Evolutionary conservation across 1,140 invertebrate genomes (phyloP), one percentile per base, ranked within the genome.

Genomic region (Heliconius congener): DNA sequence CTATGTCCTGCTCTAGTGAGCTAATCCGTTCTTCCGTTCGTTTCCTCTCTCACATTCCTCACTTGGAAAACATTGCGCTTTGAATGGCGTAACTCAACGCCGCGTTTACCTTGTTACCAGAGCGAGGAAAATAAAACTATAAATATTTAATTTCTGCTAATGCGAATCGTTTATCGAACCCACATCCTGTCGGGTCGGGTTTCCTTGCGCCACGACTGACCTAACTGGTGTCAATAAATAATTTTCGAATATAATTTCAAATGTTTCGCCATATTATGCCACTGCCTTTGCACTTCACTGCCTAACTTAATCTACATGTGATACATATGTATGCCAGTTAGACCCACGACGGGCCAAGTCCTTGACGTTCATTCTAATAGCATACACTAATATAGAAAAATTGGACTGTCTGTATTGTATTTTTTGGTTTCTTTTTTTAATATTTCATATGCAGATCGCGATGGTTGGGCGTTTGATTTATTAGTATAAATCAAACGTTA

Each of bases 251-350:
- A 27, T 23, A 11, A 66, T 30, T 27, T 66, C n/a, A 27, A 27
- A 66, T 66, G 13, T 16, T 66, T 30, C 9, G 13, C 60, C 6
- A 11, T 11, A 66, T 66, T 66, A 66, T 6, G 27, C n/a, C 60
- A 27, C 23, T 16, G 60, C 23, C n/a, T 46, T 46, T 46, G 11
- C 13, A 27, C 60, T 27, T 66, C 23, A 66, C 4, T 4, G 23
- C 60, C 23, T 66, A 27, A 66, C 9, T 0, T 16, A 66, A 66
- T 66, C 60, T 27, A 66, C 60, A 66, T 66, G n/a, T 66, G 13
- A 27, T 66, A 66, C 60, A 66, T 66, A 66, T 66, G 60, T 66
- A 66, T 66, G 60, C 60, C 30, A 13, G 9, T 66, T 66, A 66
- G 60, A 66, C 60, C n/a, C 9, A n/a, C n/a, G 57, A 60, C 57